Conservation (phyloP, 2,113 vertebrate genomes). For the Rhinoderma darwinii region DNA sequence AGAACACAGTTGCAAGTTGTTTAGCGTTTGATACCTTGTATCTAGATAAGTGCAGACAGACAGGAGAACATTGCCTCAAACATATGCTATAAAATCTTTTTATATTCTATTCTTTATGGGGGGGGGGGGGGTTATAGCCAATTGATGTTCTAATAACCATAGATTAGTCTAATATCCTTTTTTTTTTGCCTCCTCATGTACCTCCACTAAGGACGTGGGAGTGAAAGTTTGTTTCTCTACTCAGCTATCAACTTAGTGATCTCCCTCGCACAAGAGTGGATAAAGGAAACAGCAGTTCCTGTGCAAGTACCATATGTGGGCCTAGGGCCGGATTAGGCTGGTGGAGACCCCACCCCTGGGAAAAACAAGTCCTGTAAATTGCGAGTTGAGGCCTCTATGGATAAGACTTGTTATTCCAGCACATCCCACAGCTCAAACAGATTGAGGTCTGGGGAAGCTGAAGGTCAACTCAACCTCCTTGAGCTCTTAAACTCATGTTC, state of each 20-base stretch:
- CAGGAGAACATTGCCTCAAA: neutral
- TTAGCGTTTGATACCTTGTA: constrained; percentile 10
- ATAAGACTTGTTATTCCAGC: no score
- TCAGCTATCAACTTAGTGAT: neutral
- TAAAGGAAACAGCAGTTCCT: neutral
- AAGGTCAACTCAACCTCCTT: no score
- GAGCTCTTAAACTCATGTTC: no score
- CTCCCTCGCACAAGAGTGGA: neutral
- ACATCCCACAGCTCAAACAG: no score
- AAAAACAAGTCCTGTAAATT: no score
- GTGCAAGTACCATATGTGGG: neutral
- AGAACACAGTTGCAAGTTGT: neutral
- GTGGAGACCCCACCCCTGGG: no score
- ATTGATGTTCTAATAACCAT: neutral
- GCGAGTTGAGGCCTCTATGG: no score
- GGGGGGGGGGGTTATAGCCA: no score
- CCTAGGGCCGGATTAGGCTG: neutral
- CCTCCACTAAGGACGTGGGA: no score
- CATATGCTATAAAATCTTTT: neutral
- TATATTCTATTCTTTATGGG: neutral
- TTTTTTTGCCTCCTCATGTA: no score
- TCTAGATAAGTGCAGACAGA: neutral
- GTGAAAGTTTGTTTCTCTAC: no score
- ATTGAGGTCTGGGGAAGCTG: no score
- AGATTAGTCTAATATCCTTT: neutral